phyloP scores from a whole-genome alignment of 2,888 invertebrate species.

The Tuberolachnus salignus region DNA sequence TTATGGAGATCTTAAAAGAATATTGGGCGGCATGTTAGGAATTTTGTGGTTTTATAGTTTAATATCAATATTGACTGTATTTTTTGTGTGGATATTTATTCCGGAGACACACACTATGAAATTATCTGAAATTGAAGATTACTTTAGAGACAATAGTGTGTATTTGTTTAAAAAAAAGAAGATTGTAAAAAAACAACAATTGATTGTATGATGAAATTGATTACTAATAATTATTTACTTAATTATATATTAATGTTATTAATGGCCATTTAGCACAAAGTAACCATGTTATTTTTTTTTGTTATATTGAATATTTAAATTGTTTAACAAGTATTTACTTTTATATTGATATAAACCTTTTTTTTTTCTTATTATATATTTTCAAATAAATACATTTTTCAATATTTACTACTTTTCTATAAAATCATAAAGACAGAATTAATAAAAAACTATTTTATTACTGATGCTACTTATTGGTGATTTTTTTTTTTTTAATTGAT shows the following conservation, averaged over 20 bases:
- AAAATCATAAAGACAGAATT: no score
- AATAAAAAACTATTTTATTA: no score
- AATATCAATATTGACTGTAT: constrained; percentile 62
- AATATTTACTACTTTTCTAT: no score
- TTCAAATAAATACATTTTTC: no score
- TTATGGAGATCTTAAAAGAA: constrained; percentile 25
- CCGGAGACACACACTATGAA: constrained; percentile 61
- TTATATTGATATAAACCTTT: no score
- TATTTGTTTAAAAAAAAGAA: constrained; percentile 48
- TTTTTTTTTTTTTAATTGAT: no score
- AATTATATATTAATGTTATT: background rate
- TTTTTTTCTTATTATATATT: no score
- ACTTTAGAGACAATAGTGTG: constrained; percentile 59
- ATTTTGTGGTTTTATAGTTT: constrained; percentile 68
- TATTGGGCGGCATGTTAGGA: constrained; percentile 64
- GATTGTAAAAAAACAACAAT: background rate
- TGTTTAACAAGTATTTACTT: no score
- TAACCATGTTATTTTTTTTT: no score
- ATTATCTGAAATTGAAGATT: constrained; percentile 60
- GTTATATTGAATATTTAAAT: no score
- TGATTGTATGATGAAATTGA: background rate
- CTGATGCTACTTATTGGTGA: no score
- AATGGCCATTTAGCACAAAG: no score
- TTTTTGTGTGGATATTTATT: constrained; percentile 60
- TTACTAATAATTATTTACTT: background rate